phyloP scores from a whole-genome alignment of 2,797 vertebrate genomes.

The Myotis vivesi region DNA sequence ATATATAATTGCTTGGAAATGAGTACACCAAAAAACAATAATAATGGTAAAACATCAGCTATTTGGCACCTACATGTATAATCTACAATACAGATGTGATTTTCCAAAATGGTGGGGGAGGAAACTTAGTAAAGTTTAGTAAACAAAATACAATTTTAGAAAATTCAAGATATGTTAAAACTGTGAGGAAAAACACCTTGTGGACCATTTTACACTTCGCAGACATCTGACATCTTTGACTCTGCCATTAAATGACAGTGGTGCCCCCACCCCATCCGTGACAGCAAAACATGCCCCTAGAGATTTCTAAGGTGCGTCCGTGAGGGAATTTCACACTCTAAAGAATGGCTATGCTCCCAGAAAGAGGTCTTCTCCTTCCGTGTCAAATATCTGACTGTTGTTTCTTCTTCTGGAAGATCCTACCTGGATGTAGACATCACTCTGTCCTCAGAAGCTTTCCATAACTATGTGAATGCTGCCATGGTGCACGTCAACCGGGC shows the following conservation, averaged over 20 bases:
- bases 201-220: neutral
- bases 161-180: neutral
- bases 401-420: constrained; percentile 81
- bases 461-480: constrained; percentile 88
- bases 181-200: neutral
- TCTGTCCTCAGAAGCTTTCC: constrained; percentile 92
- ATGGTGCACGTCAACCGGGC: constrained; percentile 90
- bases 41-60: neutral
- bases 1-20: constrained; percentile 17
- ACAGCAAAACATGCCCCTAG: neutral
- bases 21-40: neutral
- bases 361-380: neutral
- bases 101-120: neutral
- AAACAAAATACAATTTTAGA: constrained; percentile 10
- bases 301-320: neutral
- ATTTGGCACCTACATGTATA: neutral
- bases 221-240: neutral
- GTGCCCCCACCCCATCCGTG: no score
- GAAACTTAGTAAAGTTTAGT: neutral
- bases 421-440: constrained; percentile 93
- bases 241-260: neutral
- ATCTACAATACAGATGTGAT: neutral
- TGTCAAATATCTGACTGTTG: neutral
- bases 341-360: neutral
- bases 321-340: neutral